Conservation (phyloP, 2,113 vertebrate species). For the Urocynchramus pylzowi region DNA sequence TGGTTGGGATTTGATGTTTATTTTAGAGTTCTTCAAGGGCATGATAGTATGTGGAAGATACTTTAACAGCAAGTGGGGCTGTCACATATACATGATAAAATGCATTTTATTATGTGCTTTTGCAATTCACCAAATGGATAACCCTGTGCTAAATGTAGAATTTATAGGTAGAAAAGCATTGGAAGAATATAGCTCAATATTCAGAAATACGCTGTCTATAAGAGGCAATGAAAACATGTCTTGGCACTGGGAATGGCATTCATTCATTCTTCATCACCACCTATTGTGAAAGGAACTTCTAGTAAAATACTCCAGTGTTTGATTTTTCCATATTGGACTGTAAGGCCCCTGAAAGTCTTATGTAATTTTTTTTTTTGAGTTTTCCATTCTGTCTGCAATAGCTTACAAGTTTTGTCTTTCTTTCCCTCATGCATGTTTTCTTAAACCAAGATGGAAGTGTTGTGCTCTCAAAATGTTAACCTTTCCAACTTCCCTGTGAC, state of each 20-base stretch:
- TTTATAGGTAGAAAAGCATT: conserved; percentile 25
- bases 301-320: not conserved
- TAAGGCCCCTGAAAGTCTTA: not conserved
- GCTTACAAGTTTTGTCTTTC: not conserved
- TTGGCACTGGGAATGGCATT: not conserved
- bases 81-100: conserved; percentile 54
- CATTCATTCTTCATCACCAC: conserved; percentile 25
- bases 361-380: not conserved
- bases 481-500: not conserved
- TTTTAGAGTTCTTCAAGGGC: conserved; percentile 32
- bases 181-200: conserved; percentile 42
- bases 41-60: conserved; percentile 11
- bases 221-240: conserved; percentile 36
- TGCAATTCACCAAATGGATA: conserved; percentile 49
- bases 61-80: conserved; percentile 30
- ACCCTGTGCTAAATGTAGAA: not conserved
- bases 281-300: not conserved
- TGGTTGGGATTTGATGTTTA: conserved; percentile 35
- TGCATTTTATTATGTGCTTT: conserved; percentile 33
- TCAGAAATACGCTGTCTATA: not conserved
- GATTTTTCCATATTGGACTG: not conserved
- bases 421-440: not conserved
- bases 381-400: not conserved
- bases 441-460: not conserved
- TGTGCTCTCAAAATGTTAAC: not conserved